phyloP scores from a whole-genome alignment of 2,797 vertebrate species.

The Pelodytes ibericus region DNA sequence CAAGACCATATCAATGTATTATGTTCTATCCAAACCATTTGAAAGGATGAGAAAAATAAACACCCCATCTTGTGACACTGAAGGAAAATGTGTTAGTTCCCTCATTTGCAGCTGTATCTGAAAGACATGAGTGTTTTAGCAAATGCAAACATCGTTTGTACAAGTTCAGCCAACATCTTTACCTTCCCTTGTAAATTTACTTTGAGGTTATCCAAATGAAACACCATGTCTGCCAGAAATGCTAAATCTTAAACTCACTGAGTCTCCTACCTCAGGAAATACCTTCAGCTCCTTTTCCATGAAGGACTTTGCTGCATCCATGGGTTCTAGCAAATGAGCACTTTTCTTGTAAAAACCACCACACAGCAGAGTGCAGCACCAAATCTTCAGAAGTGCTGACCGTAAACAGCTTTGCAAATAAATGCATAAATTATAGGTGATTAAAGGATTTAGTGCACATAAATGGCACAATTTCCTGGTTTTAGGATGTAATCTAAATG shows the following conservation, averaged over 20 bases:
- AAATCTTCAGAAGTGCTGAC: not conserved
- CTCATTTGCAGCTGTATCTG: not conserved
- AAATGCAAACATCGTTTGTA: slow-evolving; percentile 7
- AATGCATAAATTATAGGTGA: not conserved
- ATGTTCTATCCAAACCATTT: too few relatives aligned
- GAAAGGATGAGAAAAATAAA: too few relatives aligned
- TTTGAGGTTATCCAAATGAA: slow-evolving; percentile 31
- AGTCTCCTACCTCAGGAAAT: slow-evolving; percentile 15
- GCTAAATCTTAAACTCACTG: slow-evolving; percentile 25
- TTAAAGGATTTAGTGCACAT: slow-evolving; percentile 3
- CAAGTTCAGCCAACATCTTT: slow-evolving; percentile 8
- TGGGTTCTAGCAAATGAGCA: not conserved
- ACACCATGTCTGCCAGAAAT: slow-evolving; percentile 28
- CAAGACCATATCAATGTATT: too few relatives aligned
- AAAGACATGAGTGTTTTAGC: slow-evolving; percentile 1
- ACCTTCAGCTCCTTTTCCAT: not conserved
- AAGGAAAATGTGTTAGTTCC: not conserved
- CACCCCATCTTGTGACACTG: too few relatives aligned
- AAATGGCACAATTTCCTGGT: not conserved
- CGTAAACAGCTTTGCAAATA: not conserved
- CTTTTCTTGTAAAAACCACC: not conserved
- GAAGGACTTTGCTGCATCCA: not conserved
- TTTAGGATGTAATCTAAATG: not conserved
- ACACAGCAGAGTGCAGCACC: not conserved
- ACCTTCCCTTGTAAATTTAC: slow-evolving; percentile 35